phyloP scores from a whole-genome alignment of 2,888 invertebrate genomes.

The Opisthograptis luteolata region DNA sequence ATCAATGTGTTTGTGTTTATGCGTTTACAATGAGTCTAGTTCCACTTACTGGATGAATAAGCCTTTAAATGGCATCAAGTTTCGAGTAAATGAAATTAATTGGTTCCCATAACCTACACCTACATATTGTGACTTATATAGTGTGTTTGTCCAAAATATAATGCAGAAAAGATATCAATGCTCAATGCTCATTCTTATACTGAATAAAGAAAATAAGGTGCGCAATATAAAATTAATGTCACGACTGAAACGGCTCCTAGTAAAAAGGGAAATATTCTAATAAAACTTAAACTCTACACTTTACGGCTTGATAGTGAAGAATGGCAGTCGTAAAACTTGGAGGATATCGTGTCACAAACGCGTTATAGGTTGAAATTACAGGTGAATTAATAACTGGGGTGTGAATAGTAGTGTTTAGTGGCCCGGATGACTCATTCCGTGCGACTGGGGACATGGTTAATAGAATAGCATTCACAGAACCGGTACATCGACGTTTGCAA shows the following conservation, averaged over 20 bases:
- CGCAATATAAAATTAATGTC: constrained; percentile 3
- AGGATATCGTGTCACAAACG: constrained; percentile 30
- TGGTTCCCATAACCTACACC: no score
- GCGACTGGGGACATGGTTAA: constrained; percentile 46
- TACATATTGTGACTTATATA: no score
- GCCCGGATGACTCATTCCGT: constrained; percentile 50
- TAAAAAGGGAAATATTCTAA: constrained; percentile 29
- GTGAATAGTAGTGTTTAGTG: constrained; percentile 44
- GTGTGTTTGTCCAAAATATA: no score
- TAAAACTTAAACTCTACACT: constrained; percentile 29
- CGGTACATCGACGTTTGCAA: constrained; percentile 38
- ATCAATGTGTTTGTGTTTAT: neutral
- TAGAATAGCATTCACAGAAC: constrained; percentile 34
- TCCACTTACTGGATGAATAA: constrained; percentile 1
- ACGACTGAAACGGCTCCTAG: constrained; percentile 17
- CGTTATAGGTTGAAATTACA: constrained; percentile 25
- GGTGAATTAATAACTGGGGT: constrained; percentile 44
- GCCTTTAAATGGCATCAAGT: no score
- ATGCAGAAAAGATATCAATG: neutral
- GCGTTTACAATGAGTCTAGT: neutral
- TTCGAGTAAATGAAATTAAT: no score
- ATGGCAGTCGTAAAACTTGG: constrained; percentile 30
- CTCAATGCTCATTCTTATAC: no score
- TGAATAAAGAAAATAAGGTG: neutral
- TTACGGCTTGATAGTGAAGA: constrained; percentile 27